phyloP scores from a whole-genome alignment of 2,797 vertebrate species.

The Pantherophis alleghaniensis region DNA sequence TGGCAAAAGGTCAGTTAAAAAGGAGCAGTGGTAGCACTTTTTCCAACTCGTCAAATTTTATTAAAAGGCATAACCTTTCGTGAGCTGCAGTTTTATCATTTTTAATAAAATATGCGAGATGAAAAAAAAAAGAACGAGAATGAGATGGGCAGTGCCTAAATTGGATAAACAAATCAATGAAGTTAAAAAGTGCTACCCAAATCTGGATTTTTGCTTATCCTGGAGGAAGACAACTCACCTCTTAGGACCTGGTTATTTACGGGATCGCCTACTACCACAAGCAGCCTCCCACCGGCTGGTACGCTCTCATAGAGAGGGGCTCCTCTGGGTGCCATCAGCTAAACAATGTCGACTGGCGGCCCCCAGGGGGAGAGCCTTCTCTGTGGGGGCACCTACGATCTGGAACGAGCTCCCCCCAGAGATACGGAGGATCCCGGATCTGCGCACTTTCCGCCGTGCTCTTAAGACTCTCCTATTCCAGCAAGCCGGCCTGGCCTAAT shows the following conservation, averaged over 20 bases:
- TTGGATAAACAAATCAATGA: neutral
- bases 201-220: neutral
- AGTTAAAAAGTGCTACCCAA: neutral
- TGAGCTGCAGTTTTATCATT: neutral
- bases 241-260: neutral
- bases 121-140: neutral
- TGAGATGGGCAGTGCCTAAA: neutral
- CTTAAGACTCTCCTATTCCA: too few species aligned
- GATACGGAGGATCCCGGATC: too few species aligned
- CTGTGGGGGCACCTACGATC: too few species aligned
- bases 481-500: too few species aligned
- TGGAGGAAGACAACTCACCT: neutral
- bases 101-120: neutral
- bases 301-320: too few species aligned
- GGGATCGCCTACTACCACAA: too few species aligned
- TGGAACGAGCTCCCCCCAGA: too few species aligned
- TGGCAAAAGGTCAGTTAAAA: neutral
- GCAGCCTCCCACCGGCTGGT: too few species aligned
- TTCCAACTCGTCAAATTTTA: neutral
- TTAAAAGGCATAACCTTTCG: neutral
- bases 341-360: too few species aligned
- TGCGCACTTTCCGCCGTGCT: too few species aligned
- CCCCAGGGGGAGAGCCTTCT: too few species aligned
- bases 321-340: too few species aligned
- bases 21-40: neutral